A percentile compares a stretch with the other conserved stretches of the same genome.
Evolutionary conservation across 1,140 invertebrate species (phyloP).

Genomic region (Bombus cullumanus): DNA sequence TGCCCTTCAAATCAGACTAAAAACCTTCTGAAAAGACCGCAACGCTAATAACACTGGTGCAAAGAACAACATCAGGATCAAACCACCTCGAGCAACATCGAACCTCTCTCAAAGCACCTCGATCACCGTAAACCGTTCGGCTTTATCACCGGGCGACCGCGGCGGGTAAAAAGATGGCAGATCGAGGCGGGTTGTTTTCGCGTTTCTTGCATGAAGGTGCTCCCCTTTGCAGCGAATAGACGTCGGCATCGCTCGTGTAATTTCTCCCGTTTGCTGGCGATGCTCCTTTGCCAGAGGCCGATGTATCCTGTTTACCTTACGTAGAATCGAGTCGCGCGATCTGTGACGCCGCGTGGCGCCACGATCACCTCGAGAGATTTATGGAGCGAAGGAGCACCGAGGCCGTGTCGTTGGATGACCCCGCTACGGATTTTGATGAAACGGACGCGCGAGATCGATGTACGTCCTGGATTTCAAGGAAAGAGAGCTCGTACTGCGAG

Average conservation of each 20-base stretch:
- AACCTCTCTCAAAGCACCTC: not conserved
- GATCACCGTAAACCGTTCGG: not conserved
- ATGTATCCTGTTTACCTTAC: slow-evolving; percentile 47
- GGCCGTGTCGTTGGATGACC: slow-evolving; percentile 28
- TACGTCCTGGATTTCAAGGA: slow-evolving; percentile 63
- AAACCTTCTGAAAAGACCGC: not conserved
- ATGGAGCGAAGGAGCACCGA: slow-evolving; percentile 28
- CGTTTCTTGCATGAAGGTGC: slow-evolving; percentile 16
- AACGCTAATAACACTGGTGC: not conserved
- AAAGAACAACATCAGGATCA: not conserved
- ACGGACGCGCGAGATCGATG: slow-evolving; percentile 66
- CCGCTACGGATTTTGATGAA: slow-evolving; percentile 48
- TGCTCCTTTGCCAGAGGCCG: slow-evolving; percentile 2
- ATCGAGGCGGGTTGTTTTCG: slow-evolving; percentile 3
- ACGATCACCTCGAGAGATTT: slow-evolving; percentile 49
- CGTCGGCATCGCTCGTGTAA: slow-evolving; percentile 36
- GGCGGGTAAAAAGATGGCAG: not conserved
- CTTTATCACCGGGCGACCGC: not conserved
- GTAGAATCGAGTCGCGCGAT: slow-evolving; percentile 47
- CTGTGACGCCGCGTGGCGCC: slow-evolving; percentile 47
- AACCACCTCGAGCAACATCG: not conserved
- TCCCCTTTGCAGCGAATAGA: slow-evolving; percentile 26
- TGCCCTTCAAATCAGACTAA: not conserved
- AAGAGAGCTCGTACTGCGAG: slow-evolving; percentile 42
- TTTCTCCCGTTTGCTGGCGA: slow-evolving; percentile 23